phyloP scores from a whole-genome alignment of 2,797 vertebrate species.

The Rhodeus uyekii region DNA sequence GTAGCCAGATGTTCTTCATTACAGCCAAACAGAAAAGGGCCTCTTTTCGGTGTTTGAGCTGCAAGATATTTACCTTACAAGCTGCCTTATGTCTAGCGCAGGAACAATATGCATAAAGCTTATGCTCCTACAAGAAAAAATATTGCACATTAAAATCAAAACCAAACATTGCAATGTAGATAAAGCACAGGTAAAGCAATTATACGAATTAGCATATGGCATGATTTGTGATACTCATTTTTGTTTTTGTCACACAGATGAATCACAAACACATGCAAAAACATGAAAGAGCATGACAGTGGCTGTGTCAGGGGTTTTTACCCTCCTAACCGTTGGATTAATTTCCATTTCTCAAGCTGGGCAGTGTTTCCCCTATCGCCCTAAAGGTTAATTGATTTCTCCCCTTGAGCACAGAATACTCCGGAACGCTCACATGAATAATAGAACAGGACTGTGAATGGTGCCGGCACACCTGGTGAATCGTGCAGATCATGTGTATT shows the following conservation, averaged over 20 bases:
- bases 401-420: slow-evolving; percentile 45
- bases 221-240: slow-evolving; percentile 10
- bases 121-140: slow-evolving; percentile 14
- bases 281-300: slow-evolving; percentile 15
- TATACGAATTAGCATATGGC: slow-evolving; percentile 1
- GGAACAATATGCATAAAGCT: background rate
- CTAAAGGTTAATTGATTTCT: slow-evolving; percentile 79
- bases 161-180: background rate
- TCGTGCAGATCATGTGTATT: slow-evolving; percentile 6
- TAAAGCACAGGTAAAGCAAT: background rate
- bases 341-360: slow-evolving; percentile 62
- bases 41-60: slow-evolving; percentile 18
- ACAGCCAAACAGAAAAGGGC: slow-evolving; percentile 14
- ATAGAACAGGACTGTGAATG: slow-evolving; percentile 41
- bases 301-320: slow-evolving; percentile 14
- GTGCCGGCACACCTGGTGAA: slow-evolving; percentile 35
- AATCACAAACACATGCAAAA: slow-evolving; percentile 10
- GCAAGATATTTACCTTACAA: background rate
- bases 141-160: slow-evolving; percentile 23
- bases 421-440: slow-evolving; percentile 52
- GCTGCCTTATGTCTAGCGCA: background rate
- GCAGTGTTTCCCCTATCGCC: slow-evolving; percentile 63
- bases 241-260: slow-evolving; percentile 14
- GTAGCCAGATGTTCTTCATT: slow-evolving; percentile 41
- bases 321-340: slow-evolving; percentile 72